Conservation (phyloP, 2,113 vertebrate species). For the Gambusia affinis region DNA sequence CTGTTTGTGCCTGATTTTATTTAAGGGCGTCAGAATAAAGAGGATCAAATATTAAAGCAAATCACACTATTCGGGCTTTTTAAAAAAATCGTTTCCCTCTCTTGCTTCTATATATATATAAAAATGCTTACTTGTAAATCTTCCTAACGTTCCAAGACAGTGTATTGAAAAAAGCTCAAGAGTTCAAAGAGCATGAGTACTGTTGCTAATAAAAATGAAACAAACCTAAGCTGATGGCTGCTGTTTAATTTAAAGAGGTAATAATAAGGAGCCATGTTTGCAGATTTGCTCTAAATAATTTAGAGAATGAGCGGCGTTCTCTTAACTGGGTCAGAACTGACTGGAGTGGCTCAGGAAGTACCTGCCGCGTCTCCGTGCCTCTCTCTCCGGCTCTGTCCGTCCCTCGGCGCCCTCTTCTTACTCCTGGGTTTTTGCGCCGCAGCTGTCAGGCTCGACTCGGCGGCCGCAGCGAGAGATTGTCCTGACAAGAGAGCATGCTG, state of each 20-base stretch:
- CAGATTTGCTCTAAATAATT: neutral
- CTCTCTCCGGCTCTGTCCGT: slow-evolving; percentile 81
- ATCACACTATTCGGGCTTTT: too few relatives aligned
- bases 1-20: too few relatives aligned
- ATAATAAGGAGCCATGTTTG: neutral
- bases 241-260: neutral
- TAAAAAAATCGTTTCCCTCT: too few relatives aligned
- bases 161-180: too few relatives aligned
- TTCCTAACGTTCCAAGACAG: too few relatives aligned
- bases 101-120: too few relatives aligned
- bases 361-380: slow-evolving; percentile 76
- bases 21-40: too few relatives aligned
- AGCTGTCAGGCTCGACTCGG: slow-evolving; percentile 66
- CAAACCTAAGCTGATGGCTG: too few relatives aligned
- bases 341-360: slow-evolving; percentile 43
- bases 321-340: neutral
- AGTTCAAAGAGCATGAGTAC: too few relatives aligned
- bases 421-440: slow-evolving; percentile 76
- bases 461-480: slow-evolving; percentile 66
- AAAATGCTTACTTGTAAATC: too few relatives aligned
- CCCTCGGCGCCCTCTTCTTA: slow-evolving; percentile 83
- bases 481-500: slow-evolving; percentile 72
- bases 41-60: too few relatives aligned
- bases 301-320: neutral
- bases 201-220: too few relatives aligned